Evolutionary conservation across 2,888 invertebrate genomes (phyloP).

Genomic region (Drosophila merina): DNA sequence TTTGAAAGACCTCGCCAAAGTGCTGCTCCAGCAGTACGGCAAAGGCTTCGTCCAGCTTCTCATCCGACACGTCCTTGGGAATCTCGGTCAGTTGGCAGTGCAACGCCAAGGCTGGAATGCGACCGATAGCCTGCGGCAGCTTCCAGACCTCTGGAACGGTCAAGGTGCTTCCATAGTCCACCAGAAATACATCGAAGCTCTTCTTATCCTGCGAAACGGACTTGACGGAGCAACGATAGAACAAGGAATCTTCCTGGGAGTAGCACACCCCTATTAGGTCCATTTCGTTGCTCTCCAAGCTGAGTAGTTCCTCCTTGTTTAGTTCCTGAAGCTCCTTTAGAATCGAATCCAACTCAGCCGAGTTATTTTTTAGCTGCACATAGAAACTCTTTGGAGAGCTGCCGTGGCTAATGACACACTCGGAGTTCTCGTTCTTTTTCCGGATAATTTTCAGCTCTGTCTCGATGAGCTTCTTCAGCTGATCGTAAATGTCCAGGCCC

Average conservation of each 20-base stretch:
- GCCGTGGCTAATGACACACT: slow-evolving; percentile 88
- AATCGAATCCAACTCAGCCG: slow-evolving; percentile 70
- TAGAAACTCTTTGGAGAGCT: slow-evolving; percentile 90
- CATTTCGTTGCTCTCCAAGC: not conserved
- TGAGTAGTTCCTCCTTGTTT: slow-evolving; percentile 50
- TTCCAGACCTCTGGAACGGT: slow-evolving; percentile 85
- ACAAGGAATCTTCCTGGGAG: slow-evolving; percentile 88
- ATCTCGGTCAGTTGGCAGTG: slow-evolving; percentile 73
- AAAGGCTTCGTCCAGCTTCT: slow-evolving; percentile 74
- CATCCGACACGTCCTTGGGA: slow-evolving; percentile 61
- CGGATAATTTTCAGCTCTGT: slow-evolving; percentile 43
- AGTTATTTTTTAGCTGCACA: slow-evolving; percentile 86
- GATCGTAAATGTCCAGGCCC: slow-evolving; percentile 75
- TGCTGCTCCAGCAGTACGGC: slow-evolving; percentile 85
- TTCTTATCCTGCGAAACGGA: slow-evolving; percentile 89
- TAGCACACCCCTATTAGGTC: slow-evolving; percentile 55
- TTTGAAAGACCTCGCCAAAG: slow-evolving; percentile 86
- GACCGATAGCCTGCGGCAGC: slow-evolving; percentile 86
- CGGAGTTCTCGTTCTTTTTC: slow-evolving; percentile 45
- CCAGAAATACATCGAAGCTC: slow-evolving; percentile 89
- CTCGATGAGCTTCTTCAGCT: slow-evolving; percentile 72
- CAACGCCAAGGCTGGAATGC: slow-evolving; percentile 80
- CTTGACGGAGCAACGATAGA: slow-evolving; percentile 90
- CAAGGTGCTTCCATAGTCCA: slow-evolving; percentile 88
- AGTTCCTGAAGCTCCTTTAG: slow-evolving; percentile 72